phyloP scores from a whole-genome alignment of 1,140 invertebrate genomes.

The Leptinotarsa defecta region DNA sequence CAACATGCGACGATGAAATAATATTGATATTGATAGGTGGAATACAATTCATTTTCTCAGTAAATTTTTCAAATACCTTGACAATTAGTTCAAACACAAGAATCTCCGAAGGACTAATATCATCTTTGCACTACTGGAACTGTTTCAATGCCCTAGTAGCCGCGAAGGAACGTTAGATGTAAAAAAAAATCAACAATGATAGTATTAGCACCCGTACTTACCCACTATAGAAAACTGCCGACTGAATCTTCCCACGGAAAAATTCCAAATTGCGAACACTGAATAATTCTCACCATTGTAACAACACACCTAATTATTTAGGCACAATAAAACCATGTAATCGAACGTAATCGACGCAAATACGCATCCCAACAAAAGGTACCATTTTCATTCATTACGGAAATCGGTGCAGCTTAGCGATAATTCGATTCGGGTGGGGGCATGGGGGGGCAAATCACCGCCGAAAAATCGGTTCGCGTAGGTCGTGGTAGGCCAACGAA shows the following conservation, averaged over 20 bases:
- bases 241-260: not conserved
- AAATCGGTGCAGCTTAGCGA: not conserved
- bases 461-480: conserved; percentile 1
- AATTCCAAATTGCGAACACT: not conserved
- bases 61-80: too few relatives aligned
- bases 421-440: not conserved
- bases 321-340: not conserved
- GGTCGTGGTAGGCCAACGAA: not conserved
- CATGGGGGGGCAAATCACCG: not conserved
- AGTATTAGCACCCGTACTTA: not conserved
- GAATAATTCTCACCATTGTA: not conserved
- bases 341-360: not conserved
- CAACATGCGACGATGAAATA: too few relatives aligned
- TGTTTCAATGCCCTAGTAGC: too few relatives aligned
- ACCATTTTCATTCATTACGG: not conserved
- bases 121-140: too few relatives aligned
- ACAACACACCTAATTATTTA: conserved; percentile 6
- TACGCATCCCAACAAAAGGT: not conserved
- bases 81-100: too few relatives aligned
- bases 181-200: not conserved
- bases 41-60: too few relatives aligned
- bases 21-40: too few relatives aligned
- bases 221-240: not conserved
- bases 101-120: too few relatives aligned
- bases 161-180: not conserved